Base-by-base conservation (phyloP, 2,113 vertebrate species). In the Nycticryphes semicollaris region DNA sequence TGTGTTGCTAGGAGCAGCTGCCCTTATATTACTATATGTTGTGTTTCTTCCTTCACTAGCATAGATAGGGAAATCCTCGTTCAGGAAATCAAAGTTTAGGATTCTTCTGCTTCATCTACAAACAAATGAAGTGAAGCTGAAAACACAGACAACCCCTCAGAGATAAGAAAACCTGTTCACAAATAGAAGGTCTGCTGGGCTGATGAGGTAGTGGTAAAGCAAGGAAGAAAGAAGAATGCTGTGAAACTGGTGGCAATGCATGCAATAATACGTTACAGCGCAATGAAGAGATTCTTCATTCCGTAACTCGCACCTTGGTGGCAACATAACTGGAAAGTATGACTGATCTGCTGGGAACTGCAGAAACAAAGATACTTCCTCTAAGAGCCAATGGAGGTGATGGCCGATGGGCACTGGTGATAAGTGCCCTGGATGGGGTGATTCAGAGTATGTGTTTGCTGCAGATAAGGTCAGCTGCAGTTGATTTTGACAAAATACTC, bases 281-380 rank as follows among this genome's bases (percentile, higher is more conserved):
- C 48, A 75, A 39, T 8, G 15, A 73, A 90, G 35, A 21, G 18
- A 47, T 76, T 85, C 37, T 79, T 75, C 8, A 2, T 63, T 90
- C 33, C 3, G 0, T 14, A 59, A 43, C 12, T 20, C 0, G 4
- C 14, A 51, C n/a, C 23, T 33, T 17, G 70, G 31, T 5, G 21
- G 31, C 7, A 69, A 37, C 14, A 33, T 3, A 50, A 28, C 4
- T 57, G 31, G 50, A 69, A 90, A 73, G 54, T 41, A 67, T 80
- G 28, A 48, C 8, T 59, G 74, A 76, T 48, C 11, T 5, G 2
- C 63, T 93, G 16, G 28, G 57, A 63, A 73, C 63, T 74, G 50
- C 82, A 88, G 51, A 50, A 92, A 54, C 31, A 86, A 66, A 93
- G 31, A n/a, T 6, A 18, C 4, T 60, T 78, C 27, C 53, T 76